phyloP scores from a whole-genome alignment of 1,140 invertebrate species.

The Cydia amplana region DNA sequence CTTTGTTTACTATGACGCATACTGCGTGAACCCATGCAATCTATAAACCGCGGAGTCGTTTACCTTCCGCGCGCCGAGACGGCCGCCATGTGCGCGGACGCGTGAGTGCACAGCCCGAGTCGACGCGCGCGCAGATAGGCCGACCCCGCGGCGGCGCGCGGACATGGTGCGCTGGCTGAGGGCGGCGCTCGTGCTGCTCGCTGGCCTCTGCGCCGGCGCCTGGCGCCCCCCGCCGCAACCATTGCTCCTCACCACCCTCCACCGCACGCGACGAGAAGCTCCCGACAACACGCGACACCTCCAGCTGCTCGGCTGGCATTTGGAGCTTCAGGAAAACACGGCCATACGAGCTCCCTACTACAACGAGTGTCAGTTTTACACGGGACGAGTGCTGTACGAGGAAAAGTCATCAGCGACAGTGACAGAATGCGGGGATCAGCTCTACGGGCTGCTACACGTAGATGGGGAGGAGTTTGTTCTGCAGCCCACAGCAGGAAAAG shows the following conservation, averaged over 20 bases:
- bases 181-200: conserved; percentile 57
- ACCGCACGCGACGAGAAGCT: conserved; percentile 39
- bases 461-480: conserved; percentile 65
- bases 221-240: conserved; percentile 50
- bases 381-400: conserved; percentile 60
- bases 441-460: conserved; percentile 69
- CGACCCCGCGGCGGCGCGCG: conserved; percentile 67
- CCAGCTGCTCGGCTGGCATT: conserved; percentile 65
- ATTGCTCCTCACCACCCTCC: conserved; percentile 37
- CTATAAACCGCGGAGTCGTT: conserved; percentile 72
- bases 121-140: conserved; percentile 59
- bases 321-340: conserved; percentile 66
- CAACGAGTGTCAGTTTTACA: conserved; percentile 71
- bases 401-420: conserved; percentile 61
- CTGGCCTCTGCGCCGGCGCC: conserved; percentile 41
- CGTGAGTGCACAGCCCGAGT: conserved; percentile 63
- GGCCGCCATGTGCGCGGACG: conserved; percentile 73
- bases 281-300: conserved; percentile 52
- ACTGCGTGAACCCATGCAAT: conserved; percentile 61
- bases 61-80: conserved; percentile 75
- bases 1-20: conserved; percentile 77
- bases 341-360: conserved; percentile 70
- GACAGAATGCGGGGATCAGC: conserved; percentile 67
- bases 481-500: conserved; percentile 55
- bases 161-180: conserved; percentile 72